These are phyloP conservation scores for Blennius ocellaris DNA, from an alignment of 2,113 vertebrate species.

Conservation along the genomic window DNA sequence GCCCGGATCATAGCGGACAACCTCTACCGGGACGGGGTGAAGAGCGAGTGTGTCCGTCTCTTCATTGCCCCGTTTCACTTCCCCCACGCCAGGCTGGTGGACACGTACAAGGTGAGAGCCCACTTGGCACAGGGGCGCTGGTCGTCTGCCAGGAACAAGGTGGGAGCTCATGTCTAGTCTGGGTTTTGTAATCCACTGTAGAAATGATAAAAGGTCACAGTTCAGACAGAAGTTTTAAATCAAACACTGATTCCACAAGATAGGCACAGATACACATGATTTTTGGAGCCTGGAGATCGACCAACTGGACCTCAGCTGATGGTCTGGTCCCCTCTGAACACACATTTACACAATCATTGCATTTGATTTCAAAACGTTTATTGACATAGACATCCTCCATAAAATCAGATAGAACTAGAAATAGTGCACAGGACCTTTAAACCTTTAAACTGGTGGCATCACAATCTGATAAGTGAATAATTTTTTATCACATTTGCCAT, in stretches of 20 bases:
- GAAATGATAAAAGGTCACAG: neutral
- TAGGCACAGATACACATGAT: neutral
- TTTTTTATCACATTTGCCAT: too few relatives aligned
- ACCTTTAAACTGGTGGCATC: neutral
- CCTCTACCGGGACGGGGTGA: conserved; percentile 90
- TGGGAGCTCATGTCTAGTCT: conserved; percentile 31
- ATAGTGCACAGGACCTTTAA: conserved; percentile 22
- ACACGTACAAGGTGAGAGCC: conserved; percentile 89
- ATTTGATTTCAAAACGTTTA: conserved; percentile 34
- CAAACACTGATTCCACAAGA: conserved; percentile 21
- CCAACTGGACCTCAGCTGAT: neutral
- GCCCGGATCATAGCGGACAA: conserved; percentile 89
- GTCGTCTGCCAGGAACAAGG: conserved; percentile 13
- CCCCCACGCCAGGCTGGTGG: conserved; percentile 87
- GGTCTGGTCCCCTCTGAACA: neutral
- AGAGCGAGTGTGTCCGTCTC: conserved; percentile 89
- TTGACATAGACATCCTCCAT: conserved; percentile 36
- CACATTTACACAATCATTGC: conserved; percentile 19
- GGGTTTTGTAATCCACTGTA: conserved; percentile 27
- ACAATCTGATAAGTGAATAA: too few relatives aligned
- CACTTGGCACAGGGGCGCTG: neutral
- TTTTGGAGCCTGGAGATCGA: conserved; percentile 44
- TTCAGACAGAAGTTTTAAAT: conserved; percentile 3
- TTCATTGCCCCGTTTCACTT: conserved; percentile 94
- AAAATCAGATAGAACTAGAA: conserved; percentile 9